Evolutionary conservation across 2,113 vertebrate species (phyloP).

Genomic region (Ochotona curzoniae): DNA sequence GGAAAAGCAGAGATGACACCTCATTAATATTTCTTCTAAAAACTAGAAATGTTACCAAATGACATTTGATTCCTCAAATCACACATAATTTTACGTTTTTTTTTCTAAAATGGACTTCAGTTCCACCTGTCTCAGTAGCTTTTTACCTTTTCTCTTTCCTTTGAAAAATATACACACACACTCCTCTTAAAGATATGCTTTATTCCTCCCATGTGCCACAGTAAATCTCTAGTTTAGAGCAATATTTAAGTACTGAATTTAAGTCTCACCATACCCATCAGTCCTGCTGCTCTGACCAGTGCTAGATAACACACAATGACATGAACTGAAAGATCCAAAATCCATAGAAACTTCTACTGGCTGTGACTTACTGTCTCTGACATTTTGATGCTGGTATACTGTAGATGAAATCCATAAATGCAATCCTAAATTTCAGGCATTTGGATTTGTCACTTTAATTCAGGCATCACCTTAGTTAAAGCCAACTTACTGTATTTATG

Average conservation of each 20-base stretch:
- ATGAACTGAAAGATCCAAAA: conserved; percentile 68
- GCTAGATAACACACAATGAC: conserved; percentile 42
- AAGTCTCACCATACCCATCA: not conserved
- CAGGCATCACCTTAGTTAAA: conserved; percentile 47
- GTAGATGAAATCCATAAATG: conserved; percentile 71
- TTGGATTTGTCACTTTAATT: conserved; percentile 71
- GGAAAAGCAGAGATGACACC: conserved; percentile 1
- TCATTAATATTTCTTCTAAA: conserved; percentile 39
- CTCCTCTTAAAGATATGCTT: conserved; percentile 23
- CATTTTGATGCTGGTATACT: conserved; percentile 68
- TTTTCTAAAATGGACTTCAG: conserved; percentile 54
- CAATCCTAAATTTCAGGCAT: conserved; percentile 71
- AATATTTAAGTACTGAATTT: conserved; percentile 55
- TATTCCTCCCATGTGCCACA: conserved; percentile 15
- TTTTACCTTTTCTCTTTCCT: conserved; percentile 14
- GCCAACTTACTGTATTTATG: conserved; percentile 69
- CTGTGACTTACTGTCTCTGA: conserved; percentile 63
- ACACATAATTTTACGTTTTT: not conserved
- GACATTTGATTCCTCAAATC: not conserved
- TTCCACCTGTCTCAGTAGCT: not conserved
- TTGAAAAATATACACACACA: not conserved
- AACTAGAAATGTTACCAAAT: conserved; percentile 13
- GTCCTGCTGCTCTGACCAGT: conserved; percentile 34
- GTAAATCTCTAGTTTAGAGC: conserved; percentile 43
- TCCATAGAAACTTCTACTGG: conserved; percentile 19